Evolutionary conservation across 2,113 vertebrate genomes (phyloP), one percentile per base, ranked within the genome.

Genomic region (Pangasianodon gigas): DNA sequence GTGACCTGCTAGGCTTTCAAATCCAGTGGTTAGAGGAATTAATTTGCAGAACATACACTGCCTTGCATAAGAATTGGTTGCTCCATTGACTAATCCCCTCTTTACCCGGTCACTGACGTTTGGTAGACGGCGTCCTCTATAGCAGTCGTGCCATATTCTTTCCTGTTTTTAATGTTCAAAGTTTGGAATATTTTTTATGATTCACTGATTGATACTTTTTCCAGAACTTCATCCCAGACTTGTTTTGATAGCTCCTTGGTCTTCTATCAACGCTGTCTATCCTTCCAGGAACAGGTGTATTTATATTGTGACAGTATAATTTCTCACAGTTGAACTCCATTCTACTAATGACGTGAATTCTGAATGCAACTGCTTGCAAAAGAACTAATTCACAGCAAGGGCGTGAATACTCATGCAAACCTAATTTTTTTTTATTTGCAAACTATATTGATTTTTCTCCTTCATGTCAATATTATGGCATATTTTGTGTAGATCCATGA

Each of bases 1-100:
- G 94, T 94, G 94, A 94, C 94, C 93, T 92, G 84, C 93, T 94
- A 92, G 93, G 94, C 94, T 96, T 91, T 85, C 95, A 95, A 94
- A 96, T 96, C 95, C 96, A 95, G 95, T 13, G 9, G 18, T 41
- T 41, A 93, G 89, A 87, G 93, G 91, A 93, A 94, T 95, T 58
- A 8, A 58, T 83, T 44, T 56, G 52, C n/a, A 82, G 52, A 37
- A 32, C 24, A 29, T 80, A 51, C 80, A 56, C 7, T 21, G 51
- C 14, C 51, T 14, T 60, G 10, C 10, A 26, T 41, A 60, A 84
- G 19, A 14, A 60, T 44, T 0, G 21, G 18, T 24, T 60, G 54
- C 19, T 26, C 3, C 19, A 26, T 10, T 41, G 56, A 41, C 32
- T 44, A 58, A 84, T 41, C 32, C 32, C 5, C 4, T 41, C 11